phyloP scores from a whole-genome alignment of 2,113 vertebrate species.

The Mesembrinibis cayennensis region DNA sequence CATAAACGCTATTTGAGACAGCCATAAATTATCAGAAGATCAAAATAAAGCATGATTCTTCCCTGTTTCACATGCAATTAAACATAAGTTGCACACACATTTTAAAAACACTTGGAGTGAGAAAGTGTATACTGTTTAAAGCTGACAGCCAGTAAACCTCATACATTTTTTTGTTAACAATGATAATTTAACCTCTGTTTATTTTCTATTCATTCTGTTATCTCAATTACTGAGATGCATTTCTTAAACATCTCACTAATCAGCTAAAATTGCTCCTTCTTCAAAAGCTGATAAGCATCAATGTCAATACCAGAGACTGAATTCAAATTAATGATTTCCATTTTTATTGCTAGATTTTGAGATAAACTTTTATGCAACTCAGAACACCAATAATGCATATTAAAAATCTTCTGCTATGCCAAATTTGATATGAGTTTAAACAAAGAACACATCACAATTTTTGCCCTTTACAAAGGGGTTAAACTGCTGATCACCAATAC shows the following conservation, averaged over 20 bases:
- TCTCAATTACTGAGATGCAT: not conserved
- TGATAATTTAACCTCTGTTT: not conserved
- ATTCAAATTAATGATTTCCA: not conserved
- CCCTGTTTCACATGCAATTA: not conserved
- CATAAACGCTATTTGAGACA: not conserved
- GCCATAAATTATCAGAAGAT: not conserved
- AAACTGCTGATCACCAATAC: not conserved
- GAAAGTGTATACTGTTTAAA: not conserved
- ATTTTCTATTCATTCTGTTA: not conserved
- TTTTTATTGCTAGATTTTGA: not conserved
- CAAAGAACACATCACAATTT: not conserved
- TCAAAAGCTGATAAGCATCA: not conserved
- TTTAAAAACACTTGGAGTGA: not conserved
- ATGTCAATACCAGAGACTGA: not conserved
- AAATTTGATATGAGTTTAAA: not conserved
- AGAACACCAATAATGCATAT: not conserved
- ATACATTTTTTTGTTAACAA: not conserved
- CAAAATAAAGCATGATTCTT: not conserved
- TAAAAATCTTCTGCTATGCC: not conserved
- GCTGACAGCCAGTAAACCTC: not conserved
- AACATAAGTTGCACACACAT: rapidly evolving
- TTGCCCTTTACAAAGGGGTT: not conserved
- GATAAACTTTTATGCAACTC: not conserved
- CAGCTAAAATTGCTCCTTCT: not conserved
- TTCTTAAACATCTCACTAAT: not conserved